A percentile compares a stretch with the other conserved stretches of the same genome.
These are phyloP conservation scores for Pluvianellus socialis DNA, from an alignment of 2,113 vertebrate species.

Conservation along the genomic window DNA sequence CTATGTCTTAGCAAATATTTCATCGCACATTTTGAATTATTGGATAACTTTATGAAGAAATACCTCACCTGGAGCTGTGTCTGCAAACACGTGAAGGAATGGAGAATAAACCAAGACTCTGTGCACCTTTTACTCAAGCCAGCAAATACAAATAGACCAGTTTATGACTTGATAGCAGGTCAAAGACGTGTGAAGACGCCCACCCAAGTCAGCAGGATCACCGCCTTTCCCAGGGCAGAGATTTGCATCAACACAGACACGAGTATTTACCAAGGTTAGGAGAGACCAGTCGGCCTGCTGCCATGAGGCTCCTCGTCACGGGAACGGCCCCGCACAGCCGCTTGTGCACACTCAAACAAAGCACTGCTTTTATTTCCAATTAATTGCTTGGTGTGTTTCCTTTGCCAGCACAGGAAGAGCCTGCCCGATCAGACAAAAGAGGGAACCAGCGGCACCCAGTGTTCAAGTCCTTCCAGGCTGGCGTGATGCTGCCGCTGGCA, in stretches of 20 bases:
- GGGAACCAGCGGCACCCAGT: background rate
- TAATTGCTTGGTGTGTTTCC: background rate
- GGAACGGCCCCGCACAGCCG: fast-evolving
- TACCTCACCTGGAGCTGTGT: background rate
- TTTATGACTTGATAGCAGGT: fast-evolving
- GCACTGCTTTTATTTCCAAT: background rate
- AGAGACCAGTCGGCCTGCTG: background rate
- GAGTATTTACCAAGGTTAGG: background rate
- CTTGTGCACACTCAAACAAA: background rate
- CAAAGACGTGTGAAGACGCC: background rate
- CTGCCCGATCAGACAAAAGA: background rate
- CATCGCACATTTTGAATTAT: background rate
- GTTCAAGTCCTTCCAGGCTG: background rate
- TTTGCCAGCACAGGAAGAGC: background rate
- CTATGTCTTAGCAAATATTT: background rate
- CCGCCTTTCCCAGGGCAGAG: background rate
- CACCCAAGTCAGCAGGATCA: background rate
- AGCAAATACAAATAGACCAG: background rate
- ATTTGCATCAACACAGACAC: background rate
- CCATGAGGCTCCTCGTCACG: background rate
- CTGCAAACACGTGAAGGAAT: background rate
- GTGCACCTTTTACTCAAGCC: background rate
- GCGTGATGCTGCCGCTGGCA: background rate
- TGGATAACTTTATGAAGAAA: background rate
- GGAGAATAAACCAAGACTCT: background rate